phyloP scores from a whole-genome alignment of 2,113 vertebrate species.

The Bothrops jararaca region DNA sequence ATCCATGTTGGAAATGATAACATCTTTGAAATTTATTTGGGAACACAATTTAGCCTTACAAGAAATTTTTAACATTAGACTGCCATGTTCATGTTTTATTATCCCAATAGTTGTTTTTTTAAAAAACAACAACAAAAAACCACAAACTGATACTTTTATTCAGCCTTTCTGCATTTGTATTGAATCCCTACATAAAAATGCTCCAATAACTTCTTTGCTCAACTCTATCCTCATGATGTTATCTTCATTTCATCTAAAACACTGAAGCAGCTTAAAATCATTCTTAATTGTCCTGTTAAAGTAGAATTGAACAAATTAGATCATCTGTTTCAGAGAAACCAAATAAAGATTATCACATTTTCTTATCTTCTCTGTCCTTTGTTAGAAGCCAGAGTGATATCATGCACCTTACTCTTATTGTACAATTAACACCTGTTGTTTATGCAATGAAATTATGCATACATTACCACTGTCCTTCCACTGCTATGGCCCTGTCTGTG shows the following conservation, averaged over 20 bases:
- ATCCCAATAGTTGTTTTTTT: too few relatives aligned
- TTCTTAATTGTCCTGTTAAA: background rate
- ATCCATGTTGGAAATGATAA: background rate
- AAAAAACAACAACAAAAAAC: too few relatives aligned
- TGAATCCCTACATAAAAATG: background rate
- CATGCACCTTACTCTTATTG: background rate
- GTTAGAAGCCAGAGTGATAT: background rate
- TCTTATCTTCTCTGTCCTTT: background rate
- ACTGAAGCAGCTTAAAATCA: background rate
- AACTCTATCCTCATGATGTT: background rate
- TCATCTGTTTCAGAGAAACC: background rate
- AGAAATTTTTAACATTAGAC: background rate
- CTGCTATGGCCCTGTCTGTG: background rate
- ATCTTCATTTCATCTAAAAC: background rate
- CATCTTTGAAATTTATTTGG: background rate
- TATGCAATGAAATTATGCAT: background rate
- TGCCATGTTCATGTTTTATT: background rate
- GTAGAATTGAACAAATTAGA: background rate
- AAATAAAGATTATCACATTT: background rate
- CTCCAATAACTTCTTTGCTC: background rate
- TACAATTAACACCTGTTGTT: background rate
- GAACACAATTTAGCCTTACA: background rate
- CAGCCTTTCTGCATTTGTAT: background rate
- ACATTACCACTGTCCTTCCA: background rate
- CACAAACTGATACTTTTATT: background rate